Base-by-base conservation (phyloP, 1,140 invertebrate genomes). In the Penaeus chinensis region DNA sequence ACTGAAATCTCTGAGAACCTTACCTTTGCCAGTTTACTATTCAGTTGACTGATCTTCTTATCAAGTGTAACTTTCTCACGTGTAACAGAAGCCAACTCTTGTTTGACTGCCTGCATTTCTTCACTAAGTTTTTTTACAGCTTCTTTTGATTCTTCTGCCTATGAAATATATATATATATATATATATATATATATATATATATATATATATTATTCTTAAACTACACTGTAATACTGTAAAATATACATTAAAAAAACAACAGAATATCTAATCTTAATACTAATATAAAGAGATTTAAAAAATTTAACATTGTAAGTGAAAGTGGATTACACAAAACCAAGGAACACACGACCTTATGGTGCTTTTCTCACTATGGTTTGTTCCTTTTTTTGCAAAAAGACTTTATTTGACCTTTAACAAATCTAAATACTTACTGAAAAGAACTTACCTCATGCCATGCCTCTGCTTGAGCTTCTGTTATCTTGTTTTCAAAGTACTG, bases 401-500 rank as follows among this genome's bases (percentile, higher is more conserved):
- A 16, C 78, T 80, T 24, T 42, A 13, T 42, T n/a, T 47, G 37
- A 71, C 63, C 47, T 71, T 37, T 37, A 19, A 47, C 10, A 54
- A 0, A n/a, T 24, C 18, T 60, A 63, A 61, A 65, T 61, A 19
- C 37, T 66, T 85, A 66, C 74, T 83, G 16, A 66, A 5, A 80
- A 54, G 22, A 78, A 27, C 22, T 77, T 77, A 91, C 86, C 82
- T 89, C 88, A 32, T 79, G 82, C 37, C 89, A 65, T 84, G 88
- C 87, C n/a, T 79, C 87, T 90, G 93, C 92, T 91, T 93, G 92
- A 54, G 93, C 91, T 66, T 92, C 90, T 8, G 91, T 83, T 86
- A 92, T 93, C 87, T 93, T 93, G 63, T 92, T 91, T 91, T 91
- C 98, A 93, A 97, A 99, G 93, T 97, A 98, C 74, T 95, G 94